Percentiles rank a stretch among this genome's conserved stretches.
Conservation (phyloP, 2,113 vertebrate species). For the Synchiropus splendidus region DNA sequence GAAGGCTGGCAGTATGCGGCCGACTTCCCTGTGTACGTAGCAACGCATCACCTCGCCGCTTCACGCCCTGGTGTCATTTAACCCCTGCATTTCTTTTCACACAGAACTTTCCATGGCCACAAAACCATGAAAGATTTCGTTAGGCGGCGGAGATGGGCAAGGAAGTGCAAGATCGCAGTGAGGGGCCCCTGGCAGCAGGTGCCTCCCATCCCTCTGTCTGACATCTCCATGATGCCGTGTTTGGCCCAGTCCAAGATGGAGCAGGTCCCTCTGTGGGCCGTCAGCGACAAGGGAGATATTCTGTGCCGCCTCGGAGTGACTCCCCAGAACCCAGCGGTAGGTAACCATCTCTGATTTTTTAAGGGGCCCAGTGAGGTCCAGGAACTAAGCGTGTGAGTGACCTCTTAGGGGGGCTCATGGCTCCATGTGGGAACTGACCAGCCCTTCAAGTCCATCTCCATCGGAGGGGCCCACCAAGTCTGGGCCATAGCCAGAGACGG, state of each 20-base stretch:
- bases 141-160: slow-evolving; percentile 84
- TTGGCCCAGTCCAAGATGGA: slow-evolving; percentile 64
- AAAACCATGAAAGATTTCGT: slow-evolving; percentile 98
- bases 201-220: slow-evolving; percentile 76
- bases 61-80: no score
- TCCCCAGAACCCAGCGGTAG: slow-evolving; percentile 77
- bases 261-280: slow-evolving; percentile 81
- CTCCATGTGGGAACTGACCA: slow-evolving; percentile 94
- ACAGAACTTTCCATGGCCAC: slow-evolving; percentile 87
- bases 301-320: slow-evolving; percentile 85
- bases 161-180: slow-evolving; percentile 85
- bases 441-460: slow-evolving; percentile 84
- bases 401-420: slow-evolving; percentile 84
- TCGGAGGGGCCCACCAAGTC: slow-evolving; percentile 85
- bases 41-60: no score
- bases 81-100: slow-evolving; percentile 3
- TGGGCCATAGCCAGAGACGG: slow-evolving; percentile 93
- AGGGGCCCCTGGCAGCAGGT: slow-evolving; percentile 87
- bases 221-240: slow-evolving; percentile 83
- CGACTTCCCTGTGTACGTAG: slow-evolving; percentile 86
- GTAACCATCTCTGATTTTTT: no score
- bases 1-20: slow-evolving; percentile 98
- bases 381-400: no score
- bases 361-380: no score
- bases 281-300: slow-evolving; percentile 94